phyloP scores from a whole-genome alignment of 2,888 invertebrate species.

The Anodontia alba region DNA sequence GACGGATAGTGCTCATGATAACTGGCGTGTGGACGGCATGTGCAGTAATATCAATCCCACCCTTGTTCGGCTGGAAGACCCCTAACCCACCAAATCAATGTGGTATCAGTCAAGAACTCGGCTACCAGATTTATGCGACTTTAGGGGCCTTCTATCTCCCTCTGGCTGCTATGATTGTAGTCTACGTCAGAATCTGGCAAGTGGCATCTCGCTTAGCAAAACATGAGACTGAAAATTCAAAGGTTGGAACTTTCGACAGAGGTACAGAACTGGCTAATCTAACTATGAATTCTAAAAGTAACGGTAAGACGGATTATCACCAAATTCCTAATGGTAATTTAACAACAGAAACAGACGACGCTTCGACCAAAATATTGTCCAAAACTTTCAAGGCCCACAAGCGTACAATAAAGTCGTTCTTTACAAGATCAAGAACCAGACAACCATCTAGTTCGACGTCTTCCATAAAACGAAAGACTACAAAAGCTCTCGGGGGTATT shows the following conservation, averaged over 20 bases:
- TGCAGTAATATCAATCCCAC: conserved; percentile 96
- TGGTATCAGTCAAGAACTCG: conserved; percentile 96
- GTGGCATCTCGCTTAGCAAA: conserved; percentile 85
- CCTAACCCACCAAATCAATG: conserved; percentile 86
- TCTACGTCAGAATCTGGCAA: conserved; percentile 98
- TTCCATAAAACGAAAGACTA: conserved; percentile 89
- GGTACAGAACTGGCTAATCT: background rate
- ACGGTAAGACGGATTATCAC: conserved; percentile 55
- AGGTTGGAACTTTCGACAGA: conserved; percentile 74
- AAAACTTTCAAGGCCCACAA: conserved; percentile 44
- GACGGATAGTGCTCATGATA: conserved; percentile 93
- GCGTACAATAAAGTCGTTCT: conserved; percentile 76
- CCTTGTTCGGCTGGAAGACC: conserved; percentile 86
- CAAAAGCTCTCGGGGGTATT: conserved; percentile 97
- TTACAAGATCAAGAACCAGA: conserved; percentile 61
- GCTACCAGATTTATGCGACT: conserved; percentile 98
- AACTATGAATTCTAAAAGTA: background rate
- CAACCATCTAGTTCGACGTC: conserved; percentile 36
- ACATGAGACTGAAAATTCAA: conserved; percentile 71
- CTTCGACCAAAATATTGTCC: conserved; percentile 64
- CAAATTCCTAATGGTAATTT: conserved; percentile 71
- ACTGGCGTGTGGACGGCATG: conserved; percentile 96
- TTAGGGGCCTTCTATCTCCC: conserved; percentile 96
- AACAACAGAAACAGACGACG: conserved; percentile 64
- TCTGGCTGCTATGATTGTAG: conserved; percentile 97